Conservation (phyloP, 2,113 vertebrate species). For the Microcebus tavaratra region DNA sequence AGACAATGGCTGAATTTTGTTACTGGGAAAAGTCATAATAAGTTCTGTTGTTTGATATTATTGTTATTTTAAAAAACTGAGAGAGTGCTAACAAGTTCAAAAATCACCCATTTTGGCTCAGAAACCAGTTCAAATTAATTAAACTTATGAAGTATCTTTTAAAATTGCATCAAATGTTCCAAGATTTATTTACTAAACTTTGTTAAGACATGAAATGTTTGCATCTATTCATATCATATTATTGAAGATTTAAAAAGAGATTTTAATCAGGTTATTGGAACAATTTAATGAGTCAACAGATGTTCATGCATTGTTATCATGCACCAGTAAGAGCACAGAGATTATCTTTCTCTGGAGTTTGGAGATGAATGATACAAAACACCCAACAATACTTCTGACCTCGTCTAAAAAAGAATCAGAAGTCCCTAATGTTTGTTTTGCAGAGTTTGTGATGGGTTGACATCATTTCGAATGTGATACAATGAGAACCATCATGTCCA, state of each 20-base stretch:
- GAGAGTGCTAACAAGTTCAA: background rate
- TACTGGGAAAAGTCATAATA: background rate
- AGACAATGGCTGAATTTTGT: background rate
- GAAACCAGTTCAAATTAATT: background rate
- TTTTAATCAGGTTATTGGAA: conserved; percentile 26
- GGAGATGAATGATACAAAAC: background rate
- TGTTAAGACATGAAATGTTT: background rate
- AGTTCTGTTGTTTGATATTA: background rate
- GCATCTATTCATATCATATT: background rate
- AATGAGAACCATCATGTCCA: background rate
- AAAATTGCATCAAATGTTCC: background rate
- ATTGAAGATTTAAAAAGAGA: background rate
- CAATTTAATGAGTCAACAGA: background rate
- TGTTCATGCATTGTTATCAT: background rate
- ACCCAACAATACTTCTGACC: background rate
- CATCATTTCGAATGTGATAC: background rate
- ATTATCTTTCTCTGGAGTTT: background rate
- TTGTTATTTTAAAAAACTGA: background rate
- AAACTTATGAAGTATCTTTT: background rate
- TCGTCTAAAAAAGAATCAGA: background rate
- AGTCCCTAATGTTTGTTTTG: background rate
- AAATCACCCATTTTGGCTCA: background rate
- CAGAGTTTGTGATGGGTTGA: background rate
- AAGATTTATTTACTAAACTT: background rate
- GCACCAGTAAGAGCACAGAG: background rate